phyloP scores from a whole-genome alignment of 2,888 invertebrate genomes.

The Clitarchus hookeri region DNA sequence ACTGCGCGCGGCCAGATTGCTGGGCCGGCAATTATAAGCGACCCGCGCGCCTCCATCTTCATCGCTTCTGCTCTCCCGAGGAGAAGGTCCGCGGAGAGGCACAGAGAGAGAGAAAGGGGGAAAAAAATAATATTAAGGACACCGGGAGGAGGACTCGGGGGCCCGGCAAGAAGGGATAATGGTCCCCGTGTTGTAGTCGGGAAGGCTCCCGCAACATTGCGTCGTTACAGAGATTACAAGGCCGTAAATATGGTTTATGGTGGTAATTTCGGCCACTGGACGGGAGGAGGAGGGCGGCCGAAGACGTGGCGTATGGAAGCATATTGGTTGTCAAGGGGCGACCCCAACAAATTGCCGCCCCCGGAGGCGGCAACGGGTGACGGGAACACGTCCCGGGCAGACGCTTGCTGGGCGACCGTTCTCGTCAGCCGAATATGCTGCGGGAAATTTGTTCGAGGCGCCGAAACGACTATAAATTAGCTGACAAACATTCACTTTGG shows the following conservation, averaged over 20 bases:
- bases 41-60: neutral
- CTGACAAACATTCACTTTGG: too few species aligned
- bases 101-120: neutral
- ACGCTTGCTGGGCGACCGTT: neutral
- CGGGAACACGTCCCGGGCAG: neutral
- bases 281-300: neutral
- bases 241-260: conserved; percentile 36
- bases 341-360: neutral
- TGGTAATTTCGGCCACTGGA: conserved; percentile 34
- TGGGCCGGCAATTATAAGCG: conserved; percentile 5
- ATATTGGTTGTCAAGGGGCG: neutral
- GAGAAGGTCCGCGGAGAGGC: neutral
- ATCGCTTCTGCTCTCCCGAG: conserved; percentile 19
- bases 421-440: neutral
- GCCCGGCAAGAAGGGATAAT: conserved; percentile 5
- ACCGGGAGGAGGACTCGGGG: neutral
- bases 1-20: conserved; percentile 3
- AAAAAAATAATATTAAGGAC: conserved; percentile 7
- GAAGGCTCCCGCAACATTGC: neutral
- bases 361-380: neutral
- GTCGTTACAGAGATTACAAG: conserved; percentile 30
- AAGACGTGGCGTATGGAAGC: conserved; percentile 4
- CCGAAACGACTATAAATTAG: too few species aligned
- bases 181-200: conserved; percentile 21
- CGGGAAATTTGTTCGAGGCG: neutral